Evolutionary conservation across 2,888 invertebrate species (phyloP).

Genomic region (Cordilura impudica): DNA sequence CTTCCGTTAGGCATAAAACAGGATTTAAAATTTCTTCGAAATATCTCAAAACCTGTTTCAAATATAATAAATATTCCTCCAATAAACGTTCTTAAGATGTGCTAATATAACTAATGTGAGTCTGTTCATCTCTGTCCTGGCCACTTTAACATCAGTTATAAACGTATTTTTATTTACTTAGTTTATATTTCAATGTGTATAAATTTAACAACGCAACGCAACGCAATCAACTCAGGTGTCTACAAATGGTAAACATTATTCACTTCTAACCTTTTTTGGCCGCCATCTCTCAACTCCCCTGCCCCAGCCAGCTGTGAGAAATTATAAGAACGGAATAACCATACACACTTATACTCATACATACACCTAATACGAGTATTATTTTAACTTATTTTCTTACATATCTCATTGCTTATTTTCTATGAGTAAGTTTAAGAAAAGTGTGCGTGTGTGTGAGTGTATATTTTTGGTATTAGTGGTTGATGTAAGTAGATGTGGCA

Average conservation of each 20-base stretch:
- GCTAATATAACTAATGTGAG: too few relatives aligned
- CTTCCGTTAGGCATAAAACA: too few relatives aligned
- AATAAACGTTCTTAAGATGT: too few relatives aligned
- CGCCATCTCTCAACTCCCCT: not conserved
- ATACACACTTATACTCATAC: slow-evolving; percentile 6
- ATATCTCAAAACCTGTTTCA: too few relatives aligned
- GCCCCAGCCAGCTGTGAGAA: not conserved
- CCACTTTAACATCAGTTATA: not conserved
- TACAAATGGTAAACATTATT: slow-evolving; percentile 56
- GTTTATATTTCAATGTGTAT: slow-evolving; percentile 33
- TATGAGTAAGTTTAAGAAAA: not conserved
- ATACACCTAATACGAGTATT: slow-evolving; percentile 27
- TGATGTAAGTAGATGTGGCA: slow-evolving; percentile 23
- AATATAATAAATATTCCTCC: too few relatives aligned
- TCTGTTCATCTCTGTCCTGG: not conserved
- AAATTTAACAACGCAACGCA: slow-evolving; percentile 40
- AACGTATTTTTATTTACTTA: slow-evolving; percentile 20
- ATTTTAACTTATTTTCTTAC: slow-evolving; percentile 27
- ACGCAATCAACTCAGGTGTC: slow-evolving; percentile 52
- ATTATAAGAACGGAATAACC: slow-evolving; percentile 12
- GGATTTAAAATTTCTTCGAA: too few relatives aligned
- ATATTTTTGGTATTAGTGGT: not conserved
- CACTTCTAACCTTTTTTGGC: slow-evolving; percentile 46
- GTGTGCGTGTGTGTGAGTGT: not conserved
- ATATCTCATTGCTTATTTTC: slow-evolving; percentile 19